phyloP scores from a whole-genome alignment of 2,113 vertebrate species.

The Chaetops frenatus region DNA sequence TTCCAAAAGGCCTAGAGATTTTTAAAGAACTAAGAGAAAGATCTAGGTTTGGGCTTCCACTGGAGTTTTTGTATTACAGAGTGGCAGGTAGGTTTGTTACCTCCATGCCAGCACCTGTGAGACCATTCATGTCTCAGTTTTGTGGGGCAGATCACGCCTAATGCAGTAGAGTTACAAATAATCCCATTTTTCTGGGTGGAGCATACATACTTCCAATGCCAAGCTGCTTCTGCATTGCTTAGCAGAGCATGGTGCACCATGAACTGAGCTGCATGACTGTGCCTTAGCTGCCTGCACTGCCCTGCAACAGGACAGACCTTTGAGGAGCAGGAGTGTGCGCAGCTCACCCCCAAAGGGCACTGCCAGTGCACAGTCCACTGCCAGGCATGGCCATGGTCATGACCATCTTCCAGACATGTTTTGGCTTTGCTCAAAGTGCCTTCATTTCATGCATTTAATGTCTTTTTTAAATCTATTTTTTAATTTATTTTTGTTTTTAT shows the following conservation, averaged over 20 bases:
- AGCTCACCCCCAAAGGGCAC: neutral
- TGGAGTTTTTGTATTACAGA: neutral
- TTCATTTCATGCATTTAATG: neutral
- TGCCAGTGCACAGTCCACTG: neutral
- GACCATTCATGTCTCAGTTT: neutral
- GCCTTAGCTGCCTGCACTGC: neutral
- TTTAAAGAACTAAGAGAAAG: neutral
- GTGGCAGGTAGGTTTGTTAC: neutral
- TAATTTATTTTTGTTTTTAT: neutral
- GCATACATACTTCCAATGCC: neutral
- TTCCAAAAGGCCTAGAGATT: neutral
- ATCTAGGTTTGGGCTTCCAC: neutral
- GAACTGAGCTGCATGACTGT: neutral
- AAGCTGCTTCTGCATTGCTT: neutral
- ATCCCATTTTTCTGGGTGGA: neutral
- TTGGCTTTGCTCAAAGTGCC: neutral
- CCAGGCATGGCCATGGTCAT: neutral
- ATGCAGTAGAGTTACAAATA: neutral
- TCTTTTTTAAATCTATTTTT: neutral
- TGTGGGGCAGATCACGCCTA: neutral
- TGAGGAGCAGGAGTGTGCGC: neutral
- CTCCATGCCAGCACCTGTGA: neutral
- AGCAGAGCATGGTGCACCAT: fast-evolving
- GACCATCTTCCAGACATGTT: neutral
- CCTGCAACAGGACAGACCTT: neutral